Base-by-base conservation (phyloP, 1,140 invertebrate genomes). In the Ceratosolen solmsi region DNA sequence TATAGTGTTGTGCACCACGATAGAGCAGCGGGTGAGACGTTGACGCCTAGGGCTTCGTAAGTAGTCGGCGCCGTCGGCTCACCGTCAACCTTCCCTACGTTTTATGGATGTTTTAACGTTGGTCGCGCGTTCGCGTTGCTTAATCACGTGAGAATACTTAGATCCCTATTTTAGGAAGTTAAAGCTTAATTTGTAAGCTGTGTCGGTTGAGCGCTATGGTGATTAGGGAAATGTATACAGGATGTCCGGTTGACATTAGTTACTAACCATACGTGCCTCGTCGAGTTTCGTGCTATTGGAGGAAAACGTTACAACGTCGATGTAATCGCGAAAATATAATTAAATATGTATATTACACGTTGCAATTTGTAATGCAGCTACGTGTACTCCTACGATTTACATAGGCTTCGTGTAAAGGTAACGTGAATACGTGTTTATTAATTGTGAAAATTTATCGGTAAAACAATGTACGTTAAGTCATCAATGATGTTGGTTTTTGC, bases 151-250 rank as follows among this genome's bases (percentile, higher is more conserved):
- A 56, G 79, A 73, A 80, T 63, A 30, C 22, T 25, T 22, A 0
- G 38, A 63, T 68, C 7, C 22, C 51, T 46, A 9, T 27, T 27
- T 38, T 63, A 7, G 38, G 70, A 49, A 49, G 70, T 33, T 77
- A 51, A 54, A 13, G 25, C 8, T 58, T 30, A 71, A 79, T 79
- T 79, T 58, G 77, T 79, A 79, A 56, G 49, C 68, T 1, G 15
- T 2, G 63, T 1, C 71, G 58, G 51, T 49, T 56, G 25, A 25
- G 15, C 27, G 38, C 36, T 11, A 20, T 15, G 38, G 46, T 36
- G 68, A 79, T 79, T 79, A 79, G 77, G 68, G 68, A 73, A 79
- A 79, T 56, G 17, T 65, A 20, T 41, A 46, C 51, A 79, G 78
- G 78, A 79, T 79, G 65, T 79, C 77, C 77, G 77, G 63, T 63